Conservation (phyloP, 2,888 invertebrate genomes). For the Hipparchia semele region DNA sequence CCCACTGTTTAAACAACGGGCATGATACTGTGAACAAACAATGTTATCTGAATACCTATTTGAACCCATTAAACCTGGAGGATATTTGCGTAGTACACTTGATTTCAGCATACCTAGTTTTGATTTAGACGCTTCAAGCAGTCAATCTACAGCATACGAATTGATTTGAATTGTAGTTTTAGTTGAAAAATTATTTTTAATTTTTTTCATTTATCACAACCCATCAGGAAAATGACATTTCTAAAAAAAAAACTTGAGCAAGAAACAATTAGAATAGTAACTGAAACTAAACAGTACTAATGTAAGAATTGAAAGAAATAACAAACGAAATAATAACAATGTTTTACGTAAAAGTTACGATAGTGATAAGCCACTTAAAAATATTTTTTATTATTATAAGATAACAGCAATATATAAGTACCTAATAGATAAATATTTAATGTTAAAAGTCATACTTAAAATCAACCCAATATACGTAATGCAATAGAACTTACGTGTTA, state of each 20-base stretch:
- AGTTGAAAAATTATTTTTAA: too few relatives aligned
- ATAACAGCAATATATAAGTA: background rate
- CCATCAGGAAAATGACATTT: too few relatives aligned
- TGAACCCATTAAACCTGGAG: conserved; percentile 3
- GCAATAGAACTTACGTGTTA: background rate
- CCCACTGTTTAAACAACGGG: conserved; percentile 56
- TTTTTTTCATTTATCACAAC: too few relatives aligned
- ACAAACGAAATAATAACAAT: background rate
- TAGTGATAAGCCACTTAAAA: background rate
- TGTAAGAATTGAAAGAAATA: background rate
- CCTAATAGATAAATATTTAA: background rate
- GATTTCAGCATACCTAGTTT: background rate
- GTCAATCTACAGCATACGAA: too few relatives aligned
- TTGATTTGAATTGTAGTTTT: too few relatives aligned
- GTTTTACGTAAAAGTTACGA: background rate
- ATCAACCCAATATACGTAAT: conserved; percentile 10
- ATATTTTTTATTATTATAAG: conserved; percentile 1
- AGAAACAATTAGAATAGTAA: background rate
- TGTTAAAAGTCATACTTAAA: conserved; percentile 3
- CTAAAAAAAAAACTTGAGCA: too few relatives aligned
- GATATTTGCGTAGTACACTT: background rate
- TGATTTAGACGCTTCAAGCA: background rate
- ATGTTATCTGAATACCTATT: conserved; percentile 17
- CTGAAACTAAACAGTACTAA: background rate
- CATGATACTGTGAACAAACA: conserved; percentile 48